Evolutionary conservation across 2,113 vertebrate species (phyloP), one percentile per base, ranked within the genome.

Genomic region (Sapayoa aenigma): DNA sequence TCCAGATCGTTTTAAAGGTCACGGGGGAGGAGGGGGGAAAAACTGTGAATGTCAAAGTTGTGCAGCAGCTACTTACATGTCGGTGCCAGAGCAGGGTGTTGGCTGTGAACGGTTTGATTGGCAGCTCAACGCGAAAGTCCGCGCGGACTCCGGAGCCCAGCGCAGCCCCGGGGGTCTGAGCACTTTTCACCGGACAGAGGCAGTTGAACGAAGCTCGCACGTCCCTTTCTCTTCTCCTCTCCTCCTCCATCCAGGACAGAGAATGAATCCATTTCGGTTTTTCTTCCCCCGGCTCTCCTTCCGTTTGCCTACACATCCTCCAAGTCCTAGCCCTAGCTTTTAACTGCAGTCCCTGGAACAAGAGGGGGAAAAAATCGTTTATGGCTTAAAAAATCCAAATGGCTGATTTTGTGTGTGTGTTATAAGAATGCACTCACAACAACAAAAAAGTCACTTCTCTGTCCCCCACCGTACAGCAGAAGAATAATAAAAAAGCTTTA

Each of bases 381-480:
- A 99, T 98, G 99, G 98, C 98, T 99, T 98, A 98, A 99, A 99
- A 97, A 98, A 98, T 98, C 99, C 98, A 99, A 99, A 98, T 98
- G 98, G 98, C 98, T 98, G 98, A 98, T 99, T 99, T 98, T 89
- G 97, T 97, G 97, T 97, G 97, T 97, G 98, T 97, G 96, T 97
- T 97, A 97, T 98, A 99, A 99, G 99, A 99, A 99, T 99, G 99
- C 98, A 98, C 98, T 98, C 99, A 98, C 99, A 99, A 99, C 99
- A 99, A 99, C 99, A 99, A 99, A 98, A 98, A 99, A 99, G 99
- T 99, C 99, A 99, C 98, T 98, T 98, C 98, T 99, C 98, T 98
- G 98, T 98, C 98, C 98, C 98, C 98, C 98, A 98, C 98, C 98
- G 98, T 97, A 99, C 98, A 99, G 98, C 98, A 99, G 98, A 99